Base-by-base conservation (phyloP, 2,888 invertebrate species). In the Zootermopsis nevadensis region DNA sequence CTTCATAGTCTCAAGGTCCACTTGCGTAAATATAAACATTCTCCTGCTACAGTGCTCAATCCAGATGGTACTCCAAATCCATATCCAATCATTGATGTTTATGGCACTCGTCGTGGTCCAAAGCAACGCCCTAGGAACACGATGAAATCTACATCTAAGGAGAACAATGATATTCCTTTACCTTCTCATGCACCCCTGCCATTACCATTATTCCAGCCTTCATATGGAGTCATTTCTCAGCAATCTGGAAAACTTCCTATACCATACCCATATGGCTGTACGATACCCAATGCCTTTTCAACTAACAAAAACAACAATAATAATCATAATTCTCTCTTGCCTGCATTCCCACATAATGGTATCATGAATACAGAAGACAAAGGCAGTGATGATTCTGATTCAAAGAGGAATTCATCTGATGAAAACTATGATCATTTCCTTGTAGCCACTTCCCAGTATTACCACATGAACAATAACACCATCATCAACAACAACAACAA, bases 1-100 rank as follows among this genome's bases (percentile, higher is more conserved):
- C 98, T 98, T 87, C 99, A 99, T 90, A 98, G 98, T 30, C 91
- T 99, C 80, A 99, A 99, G 90, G 91, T 98, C 35, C 99, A 99
- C 89, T 91, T 99, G 69, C 93, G 97, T 67, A 99, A 98, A 89
- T 97, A 98, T 88, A 91, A 92, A 38, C 99, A 99, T 89, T 94
- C 93, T 85, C 98, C 98, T 0, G 97, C 96, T 0, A 94, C 97
- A 91, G 97, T 98, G 0, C 91, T 98, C 24, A 97, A 98, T 87
- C 92, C 95, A 30, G 97, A 98, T 87, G 98, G 98, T 1, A 94
- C 96, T 0, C 96, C 97, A 0, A 97, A 97, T 89, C 96, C 97
- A 0, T 89, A 95, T 60, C 95, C 96, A 0, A 95, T 97, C 27
- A 97, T 98, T 82, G 98, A 98, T 89, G 95, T 98, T 0, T 97